Evolutionary conservation across 2,888 invertebrate genomes (phyloP), one percentile per base, ranked within the genome.

Genomic region (Anoncus sp.): DNA sequence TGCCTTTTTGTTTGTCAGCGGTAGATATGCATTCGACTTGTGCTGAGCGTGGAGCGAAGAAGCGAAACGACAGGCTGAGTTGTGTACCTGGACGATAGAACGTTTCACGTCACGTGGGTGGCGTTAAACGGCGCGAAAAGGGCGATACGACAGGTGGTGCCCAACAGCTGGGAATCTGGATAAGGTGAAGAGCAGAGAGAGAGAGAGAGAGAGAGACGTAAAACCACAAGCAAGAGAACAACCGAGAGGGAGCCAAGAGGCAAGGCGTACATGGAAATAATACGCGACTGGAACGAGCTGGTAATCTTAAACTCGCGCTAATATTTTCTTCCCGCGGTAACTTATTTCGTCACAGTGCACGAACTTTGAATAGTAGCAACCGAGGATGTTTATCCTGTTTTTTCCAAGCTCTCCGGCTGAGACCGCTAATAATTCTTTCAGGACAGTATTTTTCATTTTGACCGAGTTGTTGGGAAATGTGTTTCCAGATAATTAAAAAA

Each of bases 111-210:
- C 80, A 84, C 82, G 84, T 85, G 84, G 87, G 86, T 84, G 84
- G 83, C 78, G 81, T 84, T 85, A 84, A 85, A 81, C 84, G 82
- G 84, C 80, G 87, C 85, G 87, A 86, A 87, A 87, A 85, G 85
- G 85, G 87, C 86, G 85, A 85, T 84, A 83, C 85, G 83, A 84
- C 87, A 87, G 87, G 87, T 87, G 87, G 86, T 81, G 70, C 49
- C 70, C 77, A 83, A 85, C 86, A 87, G 87, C 85, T 87, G 87
- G 83, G 85, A 85, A 87, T 86, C 85, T 81, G 82, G 81, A 85
- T 85, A 86, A 85, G 77, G 79, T 79, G 80, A 80, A 75, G 73
- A n/a, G n/a, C n/a, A n/a, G n/a, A n/a, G n/a, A n/a, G n/a, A n/a
- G n/a, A n/a, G n/a, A n/a, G n/a, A n/a, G n/a, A n/a, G n/a, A n/a